phyloP scores from a whole-genome alignment of 2,888 invertebrate species.

The Caenorhabditis sp. region DNA sequence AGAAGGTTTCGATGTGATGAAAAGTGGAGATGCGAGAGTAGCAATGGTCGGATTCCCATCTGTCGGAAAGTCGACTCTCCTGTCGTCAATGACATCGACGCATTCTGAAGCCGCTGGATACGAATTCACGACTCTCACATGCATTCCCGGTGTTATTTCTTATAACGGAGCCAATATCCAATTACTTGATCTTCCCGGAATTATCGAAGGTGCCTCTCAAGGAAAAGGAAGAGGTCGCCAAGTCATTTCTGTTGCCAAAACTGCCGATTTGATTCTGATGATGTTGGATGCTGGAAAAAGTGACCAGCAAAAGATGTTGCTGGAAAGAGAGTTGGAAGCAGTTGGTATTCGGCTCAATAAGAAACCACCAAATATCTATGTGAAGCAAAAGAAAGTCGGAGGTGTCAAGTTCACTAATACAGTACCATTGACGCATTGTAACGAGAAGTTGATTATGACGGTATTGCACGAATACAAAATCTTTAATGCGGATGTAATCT shows the following conservation, averaged over 20 bases:
- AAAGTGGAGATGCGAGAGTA: conserved; percentile 95
- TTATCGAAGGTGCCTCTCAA: conserved; percentile 99
- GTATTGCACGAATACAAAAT: conserved; percentile 97
- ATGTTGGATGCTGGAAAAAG: conserved; percentile 99
- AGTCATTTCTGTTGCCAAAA: conserved; percentile 98
- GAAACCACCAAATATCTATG: conserved; percentile 96
- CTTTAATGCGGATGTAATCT: conserved; percentile 88
- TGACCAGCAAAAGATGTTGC: conserved; percentile 89
- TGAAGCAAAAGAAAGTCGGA: conserved; percentile 88
- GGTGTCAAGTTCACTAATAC: conserved; percentile 98
- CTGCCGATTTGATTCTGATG: conserved; percentile 97
- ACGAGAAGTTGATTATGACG: conserved; percentile 97
- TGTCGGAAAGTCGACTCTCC: conserved; percentile 96
- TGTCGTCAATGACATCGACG: conserved; percentile 95
- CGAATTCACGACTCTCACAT: conserved; percentile 98
- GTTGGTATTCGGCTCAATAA: conserved; percentile 98
- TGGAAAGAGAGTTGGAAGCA: conserved; percentile 96
- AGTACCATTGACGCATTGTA: conserved; percentile 92
- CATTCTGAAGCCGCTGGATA: conserved; percentile 95
- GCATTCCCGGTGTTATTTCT: conserved; percentile 96
- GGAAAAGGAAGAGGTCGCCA: conserved; percentile 85
- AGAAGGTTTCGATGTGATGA: conserved; percentile 97
- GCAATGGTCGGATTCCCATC: conserved; percentile 93
- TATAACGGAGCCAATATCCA: conserved; percentile 94
- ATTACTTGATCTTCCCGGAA: conserved; percentile 97